Evolutionary conservation across 2,797 vertebrate genomes (phyloP), one percentile per base, ranked within the genome.

Genomic region (Pogoniulus pusillus): DNA sequence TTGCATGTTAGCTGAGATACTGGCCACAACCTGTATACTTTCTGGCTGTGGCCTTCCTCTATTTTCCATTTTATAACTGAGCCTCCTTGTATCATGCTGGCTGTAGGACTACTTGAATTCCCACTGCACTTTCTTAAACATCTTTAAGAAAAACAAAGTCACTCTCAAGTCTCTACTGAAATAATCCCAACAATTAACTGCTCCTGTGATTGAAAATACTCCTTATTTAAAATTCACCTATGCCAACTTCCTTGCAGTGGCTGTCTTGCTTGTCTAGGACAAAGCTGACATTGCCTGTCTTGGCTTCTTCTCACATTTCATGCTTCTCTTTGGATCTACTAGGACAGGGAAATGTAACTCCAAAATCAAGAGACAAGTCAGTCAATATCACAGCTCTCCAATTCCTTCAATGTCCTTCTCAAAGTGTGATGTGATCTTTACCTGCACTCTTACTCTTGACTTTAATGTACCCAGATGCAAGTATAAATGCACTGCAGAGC

Each of bases 291-390:
- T 62, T 87, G 79, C 69, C 84, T 85, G n/a, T 77, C 63, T 47
- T 29, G 18, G 29, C 15, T 89, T 75, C 15, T 90, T 73, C 88
- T 96, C 41, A 89, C 41, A 80, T 93, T 91, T 93, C 84, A 24
- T 68, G 41, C 16, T 95, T 26, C 45, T 47, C 43, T 89, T 90
- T 65, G 41, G 37, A 85, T 91, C 55, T 16, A 62, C 53, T 72
- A 83, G 51, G 51, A 91, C 41, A 90, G 72, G 75, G 90, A 93
- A 95, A 95, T 41, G 72, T 91, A 90, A 94, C 47, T 82, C 92
- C 47, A 85, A 93, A 91, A 82, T 87, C 82, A 89, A 93, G 65
- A 94, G 30, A n/a, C 14, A 63, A 71, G 55, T 59, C 82, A 93
- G 34, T 32, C 18, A 35, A 78, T 66, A 35, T 62, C 47, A 53